Percentiles rank a stretch among this genome's conserved stretches.
Evolutionary conservation across 2,888 invertebrate species (phyloP).

Genomic region (Brachypalpus laphriformis): DNA sequence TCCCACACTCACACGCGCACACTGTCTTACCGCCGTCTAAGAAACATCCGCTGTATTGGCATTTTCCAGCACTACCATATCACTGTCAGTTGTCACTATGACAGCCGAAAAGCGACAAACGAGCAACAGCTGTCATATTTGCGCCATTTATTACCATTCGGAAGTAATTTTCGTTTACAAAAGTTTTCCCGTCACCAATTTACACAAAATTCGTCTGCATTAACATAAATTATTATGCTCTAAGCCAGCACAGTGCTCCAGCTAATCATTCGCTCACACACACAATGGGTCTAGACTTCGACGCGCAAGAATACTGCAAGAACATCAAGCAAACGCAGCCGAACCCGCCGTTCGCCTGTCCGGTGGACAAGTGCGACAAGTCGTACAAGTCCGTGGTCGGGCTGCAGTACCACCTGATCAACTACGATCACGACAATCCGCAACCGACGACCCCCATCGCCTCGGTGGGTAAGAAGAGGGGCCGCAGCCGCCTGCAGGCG

Average conservation of each 20-base stretch:
- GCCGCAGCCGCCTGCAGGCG: conserved; percentile 84
- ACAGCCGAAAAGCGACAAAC: conserved; percentile 73
- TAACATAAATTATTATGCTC: conserved; percentile 65
- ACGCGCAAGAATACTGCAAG: conserved; percentile 92
- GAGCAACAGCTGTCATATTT: conserved; percentile 77
- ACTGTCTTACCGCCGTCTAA: neutral
- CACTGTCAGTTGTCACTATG: conserved; percentile 61
- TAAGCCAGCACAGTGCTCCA: conserved; percentile 35
- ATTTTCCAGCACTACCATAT: neutral
- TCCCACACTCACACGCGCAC: neutral
- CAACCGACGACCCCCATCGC: conserved; percentile 86
- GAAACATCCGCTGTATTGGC: conserved; percentile 39
- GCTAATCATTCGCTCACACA: conserved; percentile 24
- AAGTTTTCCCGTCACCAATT: conserved; percentile 35
- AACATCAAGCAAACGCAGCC: conserved; percentile 87
- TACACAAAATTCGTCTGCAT: conserved; percentile 4
- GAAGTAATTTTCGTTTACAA: conserved; percentile 70
- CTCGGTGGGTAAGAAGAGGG: conserved; percentile 86
- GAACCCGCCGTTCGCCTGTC: conserved; percentile 92
- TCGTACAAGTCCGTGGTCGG: conserved; percentile 94
- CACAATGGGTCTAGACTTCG: conserved; percentile 92
- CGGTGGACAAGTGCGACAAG: conserved; percentile 92
- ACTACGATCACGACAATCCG: conserved; percentile 92
- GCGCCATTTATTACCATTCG: conserved; percentile 77
- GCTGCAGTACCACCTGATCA: conserved; percentile 92